Conservation (phyloP, 1,140 invertebrate genomes). For the Papilio aristodemus region DNA sequence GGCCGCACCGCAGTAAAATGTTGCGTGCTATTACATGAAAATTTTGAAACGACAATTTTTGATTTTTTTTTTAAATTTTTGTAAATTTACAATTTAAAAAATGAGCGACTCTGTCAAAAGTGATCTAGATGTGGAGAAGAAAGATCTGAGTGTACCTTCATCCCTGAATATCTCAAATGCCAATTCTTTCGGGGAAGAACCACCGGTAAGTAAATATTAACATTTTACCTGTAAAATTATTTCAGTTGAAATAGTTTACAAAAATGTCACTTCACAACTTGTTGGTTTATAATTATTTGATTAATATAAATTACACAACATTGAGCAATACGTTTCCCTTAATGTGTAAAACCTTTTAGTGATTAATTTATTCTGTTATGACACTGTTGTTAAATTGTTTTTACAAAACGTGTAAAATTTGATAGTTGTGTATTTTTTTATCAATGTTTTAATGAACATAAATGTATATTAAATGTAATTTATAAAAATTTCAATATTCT, state of each 20-base stretch:
- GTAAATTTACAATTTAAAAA: background rate
- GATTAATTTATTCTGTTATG: background rate
- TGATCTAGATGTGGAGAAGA: constrained; percentile 14
- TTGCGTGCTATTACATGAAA: constrained; percentile 1
- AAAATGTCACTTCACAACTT: background rate
- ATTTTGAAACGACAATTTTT: background rate
- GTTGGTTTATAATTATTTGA: background rate
- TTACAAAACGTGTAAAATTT: background rate
- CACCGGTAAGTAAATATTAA: constrained; percentile 9
- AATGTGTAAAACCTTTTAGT: constrained; percentile 7
- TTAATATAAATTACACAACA: background rate
- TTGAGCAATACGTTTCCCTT: background rate
- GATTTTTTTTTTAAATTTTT: background rate
- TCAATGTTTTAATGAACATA: no score
- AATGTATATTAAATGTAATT: no score
- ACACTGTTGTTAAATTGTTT: background rate
- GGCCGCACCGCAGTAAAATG: constrained; percentile 1
- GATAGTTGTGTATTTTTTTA: no score
- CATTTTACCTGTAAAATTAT: background rate
- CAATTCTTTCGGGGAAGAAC: background rate
- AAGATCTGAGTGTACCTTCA: constrained; percentile 5
- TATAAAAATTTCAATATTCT: no score
- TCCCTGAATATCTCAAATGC: constrained; percentile 6
- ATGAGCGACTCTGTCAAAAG: constrained; percentile 8
- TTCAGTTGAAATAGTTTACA: background rate